Conservation (phyloP, 1,140 invertebrate species). For the Caligus rogercresseyi region DNA sequence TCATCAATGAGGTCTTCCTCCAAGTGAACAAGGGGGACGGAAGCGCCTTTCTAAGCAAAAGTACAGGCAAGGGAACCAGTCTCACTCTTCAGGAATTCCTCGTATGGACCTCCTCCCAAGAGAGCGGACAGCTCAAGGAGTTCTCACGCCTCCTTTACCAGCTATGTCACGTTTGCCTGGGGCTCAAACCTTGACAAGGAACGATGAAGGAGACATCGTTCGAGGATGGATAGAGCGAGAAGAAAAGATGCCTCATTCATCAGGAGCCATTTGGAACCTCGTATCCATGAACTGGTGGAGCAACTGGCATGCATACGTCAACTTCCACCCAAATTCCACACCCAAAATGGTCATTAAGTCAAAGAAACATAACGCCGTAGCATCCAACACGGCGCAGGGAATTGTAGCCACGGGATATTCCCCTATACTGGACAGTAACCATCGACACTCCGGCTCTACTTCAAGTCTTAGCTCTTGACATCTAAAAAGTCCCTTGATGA, state of each 20-base stretch:
- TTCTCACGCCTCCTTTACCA: slow-evolving; percentile 28
- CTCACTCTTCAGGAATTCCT: slow-evolving; percentile 8
- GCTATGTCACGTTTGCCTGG: slow-evolving; percentile 71
- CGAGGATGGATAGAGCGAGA: slow-evolving; percentile 57
- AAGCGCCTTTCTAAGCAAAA: background rate
- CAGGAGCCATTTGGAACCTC: slow-evolving; percentile 71
- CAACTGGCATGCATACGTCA: slow-evolving; percentile 52
- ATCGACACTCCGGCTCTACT: slow-evolving; percentile 6
- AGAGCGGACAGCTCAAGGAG: background rate
- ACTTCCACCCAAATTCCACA: slow-evolving; percentile 21
- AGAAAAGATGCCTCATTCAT: slow-evolving; percentile 45
- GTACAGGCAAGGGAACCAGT: background rate
- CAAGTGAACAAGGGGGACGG: background rate
- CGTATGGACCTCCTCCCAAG: background rate
- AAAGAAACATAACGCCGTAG: background rate
- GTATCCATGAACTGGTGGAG: slow-evolving; percentile 65
- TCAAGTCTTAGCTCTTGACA: slow-evolving; percentile 19
- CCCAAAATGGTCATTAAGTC: background rate
- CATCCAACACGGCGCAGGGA: background rate
- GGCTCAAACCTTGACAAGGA: slow-evolving; percentile 52
- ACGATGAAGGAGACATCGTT: slow-evolving; percentile 62
- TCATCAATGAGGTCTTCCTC: slow-evolving; percentile 25
- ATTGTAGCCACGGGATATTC: background rate
- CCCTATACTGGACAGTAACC: background rate
- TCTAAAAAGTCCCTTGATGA: background rate